These are phyloP conservation scores for Macrobrachium nipponense DNA, from an alignment of 1,140 invertebrate genomes.

Conservation along the genomic window DNA sequence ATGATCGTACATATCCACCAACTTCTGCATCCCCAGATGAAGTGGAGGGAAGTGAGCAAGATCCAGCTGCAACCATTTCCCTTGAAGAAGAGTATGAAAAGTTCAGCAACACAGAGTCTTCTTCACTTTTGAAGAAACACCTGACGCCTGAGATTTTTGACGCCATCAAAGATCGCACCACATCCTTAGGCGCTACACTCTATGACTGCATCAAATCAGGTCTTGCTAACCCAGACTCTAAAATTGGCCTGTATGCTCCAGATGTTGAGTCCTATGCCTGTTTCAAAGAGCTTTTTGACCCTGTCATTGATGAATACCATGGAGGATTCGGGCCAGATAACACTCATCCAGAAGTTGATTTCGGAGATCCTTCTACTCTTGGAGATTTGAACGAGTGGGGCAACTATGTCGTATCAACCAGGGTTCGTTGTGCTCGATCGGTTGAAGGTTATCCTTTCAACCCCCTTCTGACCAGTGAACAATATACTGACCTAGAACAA, in stretches of 20 bases:
- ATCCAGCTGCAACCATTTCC: no score
- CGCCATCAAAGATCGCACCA: conserved; percentile 88
- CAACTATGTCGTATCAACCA: conserved; percentile 79
- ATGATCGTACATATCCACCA: no score
- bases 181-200: conserved; percentile 87
- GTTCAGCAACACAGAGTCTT: conserved; percentile 76
- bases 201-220: conserved; percentile 92
- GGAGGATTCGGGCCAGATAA: conserved; percentile 45
- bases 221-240: conserved; percentile 38
- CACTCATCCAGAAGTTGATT: conserved; percentile 70
- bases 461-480: conserved; percentile 40
- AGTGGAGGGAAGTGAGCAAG: no score
- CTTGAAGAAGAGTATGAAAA: no score
- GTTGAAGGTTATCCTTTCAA: conserved; percentile 78
- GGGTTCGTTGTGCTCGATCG: conserved; percentile 82
- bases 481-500: conserved; percentile 81
- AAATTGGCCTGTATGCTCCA: conserved; percentile 71
- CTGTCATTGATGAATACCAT: conserved; percentile 80
- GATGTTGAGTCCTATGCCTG: conserved; percentile 84
- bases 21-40: no score
- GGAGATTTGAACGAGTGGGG: conserved; percentile 77
- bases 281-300: conserved; percentile 81
- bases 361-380: conserved; percentile 69
- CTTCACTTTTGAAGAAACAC: conserved; percentile 94
- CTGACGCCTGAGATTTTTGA: conserved; percentile 92